Conservation (phyloP, 1,140 invertebrate species). For the Gryon sp. region DNA sequence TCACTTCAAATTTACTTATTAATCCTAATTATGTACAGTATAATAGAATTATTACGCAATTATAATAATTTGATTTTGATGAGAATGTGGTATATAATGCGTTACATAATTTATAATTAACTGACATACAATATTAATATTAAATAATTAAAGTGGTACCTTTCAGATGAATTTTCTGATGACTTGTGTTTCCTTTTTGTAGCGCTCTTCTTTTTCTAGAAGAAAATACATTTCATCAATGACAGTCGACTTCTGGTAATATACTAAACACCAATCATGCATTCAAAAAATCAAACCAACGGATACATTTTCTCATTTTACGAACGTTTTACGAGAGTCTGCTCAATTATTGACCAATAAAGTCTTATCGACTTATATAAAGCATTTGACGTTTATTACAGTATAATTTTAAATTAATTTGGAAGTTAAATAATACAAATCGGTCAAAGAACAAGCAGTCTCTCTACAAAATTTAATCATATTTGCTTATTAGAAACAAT, state of each 20-base stretch:
- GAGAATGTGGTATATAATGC: too few relatives aligned
- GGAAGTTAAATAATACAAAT: too few relatives aligned
- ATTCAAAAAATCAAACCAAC: conserved; percentile 65
- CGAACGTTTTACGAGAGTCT: conserved; percentile 63
- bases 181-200: conserved; percentile 73
- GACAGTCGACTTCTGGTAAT: conserved; percentile 18
- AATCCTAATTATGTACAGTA: too few relatives aligned
- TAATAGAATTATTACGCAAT: too few relatives aligned
- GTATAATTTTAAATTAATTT: too few relatives aligned
- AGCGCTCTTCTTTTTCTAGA: conserved; percentile 76
- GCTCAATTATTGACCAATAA: conserved; percentile 62
- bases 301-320: conserved; percentile 56
- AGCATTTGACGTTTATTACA: too few relatives aligned
- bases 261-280: conserved; percentile 73
- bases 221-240: conserved; percentile 65
- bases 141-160: conserved; percentile 64
- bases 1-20: too few relatives aligned
- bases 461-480: conserved; percentile 56
- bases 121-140: too few relatives aligned
- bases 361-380: too few relatives aligned
- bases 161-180: conserved; percentile 72
- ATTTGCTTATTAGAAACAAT: conserved; percentile 44
- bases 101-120: too few relatives aligned
- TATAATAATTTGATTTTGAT: too few relatives aligned
- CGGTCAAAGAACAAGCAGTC: conserved; percentile 64